These are phyloP conservation scores for Fragum sueziense DNA, from an alignment of 2,888 invertebrate species.

Conservation along the genomic window DNA sequence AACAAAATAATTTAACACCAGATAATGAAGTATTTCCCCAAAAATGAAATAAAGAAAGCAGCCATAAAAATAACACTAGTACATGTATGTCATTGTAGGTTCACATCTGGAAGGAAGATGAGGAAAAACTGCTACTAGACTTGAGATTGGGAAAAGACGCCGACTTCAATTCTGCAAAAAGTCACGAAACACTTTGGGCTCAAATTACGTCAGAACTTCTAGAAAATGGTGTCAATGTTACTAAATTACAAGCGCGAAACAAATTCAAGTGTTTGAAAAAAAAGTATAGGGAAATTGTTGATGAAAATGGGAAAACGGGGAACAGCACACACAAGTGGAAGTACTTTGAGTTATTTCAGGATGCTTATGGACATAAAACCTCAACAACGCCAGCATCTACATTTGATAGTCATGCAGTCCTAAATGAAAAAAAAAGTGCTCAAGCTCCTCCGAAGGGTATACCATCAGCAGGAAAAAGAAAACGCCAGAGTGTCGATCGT, in stretches of 20 bases:
- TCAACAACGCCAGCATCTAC: neutral
- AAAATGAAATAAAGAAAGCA: too few relatives aligned
- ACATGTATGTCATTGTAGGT: too few relatives aligned
- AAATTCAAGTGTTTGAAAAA: neutral
- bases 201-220: neutral
- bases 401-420: neutral
- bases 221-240: neutral
- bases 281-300: neutral
- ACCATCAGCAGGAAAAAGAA: neutral
- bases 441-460: neutral
- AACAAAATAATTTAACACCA: too few relatives aligned
- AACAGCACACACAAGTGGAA: neutral
- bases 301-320: neutral
- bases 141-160: neutral
- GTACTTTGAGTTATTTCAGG: neutral
- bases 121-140: neutral
- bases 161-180: neutral
- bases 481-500: neutral
- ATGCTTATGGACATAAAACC: neutral
- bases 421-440: neutral
- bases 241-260: neutral
- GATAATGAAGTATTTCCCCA: too few relatives aligned
- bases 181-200: neutral
- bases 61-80: too few relatives aligned
- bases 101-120: neutral